These are phyloP conservation scores for Ctenosaura bakeri DNA, from an alignment of 2,797 vertebrate species.

Conservation along the genomic window DNA sequence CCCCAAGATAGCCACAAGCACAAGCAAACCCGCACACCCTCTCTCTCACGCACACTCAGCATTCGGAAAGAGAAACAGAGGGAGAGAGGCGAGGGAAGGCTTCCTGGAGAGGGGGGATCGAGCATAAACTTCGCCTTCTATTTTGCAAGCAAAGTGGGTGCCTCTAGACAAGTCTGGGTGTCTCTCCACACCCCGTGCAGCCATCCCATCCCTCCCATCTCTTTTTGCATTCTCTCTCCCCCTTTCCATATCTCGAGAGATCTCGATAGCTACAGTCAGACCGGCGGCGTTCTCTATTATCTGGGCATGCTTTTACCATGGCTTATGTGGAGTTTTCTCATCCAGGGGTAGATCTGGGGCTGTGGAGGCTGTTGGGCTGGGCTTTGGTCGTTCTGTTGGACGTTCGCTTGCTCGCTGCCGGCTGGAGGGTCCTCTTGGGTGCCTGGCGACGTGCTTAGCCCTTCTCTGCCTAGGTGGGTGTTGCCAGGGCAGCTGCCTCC, in stretches of 20 bases:
- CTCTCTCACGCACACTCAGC: too few species aligned
- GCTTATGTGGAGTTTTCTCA: slow-evolving; percentile 99
- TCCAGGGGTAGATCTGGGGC: slow-evolving; percentile 99
- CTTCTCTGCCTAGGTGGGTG: slow-evolving; percentile 90
- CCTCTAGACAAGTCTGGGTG: too few species aligned
- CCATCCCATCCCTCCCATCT: too few species aligned
- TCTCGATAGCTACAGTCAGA: too few species aligned
- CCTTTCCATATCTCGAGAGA: slow-evolving; percentile 54
- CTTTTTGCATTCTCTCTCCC: neutral
- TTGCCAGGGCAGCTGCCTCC: slow-evolving; percentile 67
- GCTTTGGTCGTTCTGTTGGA: slow-evolving; percentile 90
- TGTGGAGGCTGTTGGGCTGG: slow-evolving; percentile 87
- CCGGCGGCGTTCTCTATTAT: slow-evolving; percentile 53
- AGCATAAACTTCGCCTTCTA: neutral
- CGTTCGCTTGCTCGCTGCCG: slow-evolving; percentile 91
- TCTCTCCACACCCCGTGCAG: too few species aligned
- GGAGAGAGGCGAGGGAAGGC: neutral
- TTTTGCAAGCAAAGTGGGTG: neutral
- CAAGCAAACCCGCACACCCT: neutral
- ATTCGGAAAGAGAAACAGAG: neutral
- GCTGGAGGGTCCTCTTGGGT: slow-evolving; percentile 92
- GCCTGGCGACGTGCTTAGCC: slow-evolving; percentile 90
- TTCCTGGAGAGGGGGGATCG: too few species aligned
- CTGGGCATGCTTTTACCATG: slow-evolving; percentile 91
- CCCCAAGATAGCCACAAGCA: neutral